Percentiles rank a stretch among this genome's conserved stretches.
Evolutionary conservation across 2,113 vertebrate genomes (phyloP).

Genomic region (Muscicapa adusta): DNA sequence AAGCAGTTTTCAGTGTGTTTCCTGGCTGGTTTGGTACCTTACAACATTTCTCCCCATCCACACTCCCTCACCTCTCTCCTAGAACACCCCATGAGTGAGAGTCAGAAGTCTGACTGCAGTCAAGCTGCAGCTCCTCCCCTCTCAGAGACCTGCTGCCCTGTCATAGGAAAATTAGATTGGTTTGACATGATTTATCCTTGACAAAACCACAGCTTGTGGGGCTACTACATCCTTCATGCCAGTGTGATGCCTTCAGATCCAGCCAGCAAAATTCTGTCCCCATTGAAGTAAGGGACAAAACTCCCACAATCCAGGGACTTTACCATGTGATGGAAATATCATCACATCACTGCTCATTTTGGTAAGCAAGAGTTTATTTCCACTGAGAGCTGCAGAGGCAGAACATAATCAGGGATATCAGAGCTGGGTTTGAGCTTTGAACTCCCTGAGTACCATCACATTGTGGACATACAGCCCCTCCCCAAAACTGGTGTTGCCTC

Average conservation of each 20-base stretch:
- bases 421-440: background rate
- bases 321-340: accelerated
- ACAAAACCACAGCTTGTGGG: background rate
- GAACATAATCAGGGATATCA: background rate
- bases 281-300: background rate
- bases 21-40: background rate
- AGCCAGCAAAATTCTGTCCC: background rate
- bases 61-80: background rate
- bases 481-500: background rate
- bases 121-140: background rate
- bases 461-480: background rate
- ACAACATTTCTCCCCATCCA: background rate
- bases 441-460: accelerated
- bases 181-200: background rate
- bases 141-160: background rate
- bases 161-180: background rate
- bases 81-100: background rate
- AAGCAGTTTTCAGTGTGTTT: background rate
- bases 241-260: background rate
- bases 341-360: accelerated
- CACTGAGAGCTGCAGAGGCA: background rate
- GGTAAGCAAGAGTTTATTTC: background rate
- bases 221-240: background rate
- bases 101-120: background rate
- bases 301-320: background rate